phyloP scores from a whole-genome alignment of 2,888 invertebrate genomes.

The Acronicta aceris region DNA sequence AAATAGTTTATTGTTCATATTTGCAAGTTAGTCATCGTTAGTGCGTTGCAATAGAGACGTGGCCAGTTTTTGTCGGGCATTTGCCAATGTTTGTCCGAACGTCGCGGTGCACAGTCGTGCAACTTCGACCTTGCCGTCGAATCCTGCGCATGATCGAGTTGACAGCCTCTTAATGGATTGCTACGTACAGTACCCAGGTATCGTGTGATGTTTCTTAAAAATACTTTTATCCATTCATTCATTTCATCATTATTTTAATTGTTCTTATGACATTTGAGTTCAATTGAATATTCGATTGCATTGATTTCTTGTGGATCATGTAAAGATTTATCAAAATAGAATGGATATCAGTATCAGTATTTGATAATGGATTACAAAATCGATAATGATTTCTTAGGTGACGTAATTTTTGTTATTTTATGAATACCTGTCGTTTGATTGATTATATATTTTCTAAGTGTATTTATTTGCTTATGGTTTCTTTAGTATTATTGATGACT shows the following conservation, averaged over 20 bases:
- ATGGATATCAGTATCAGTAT: constrained; percentile 38
- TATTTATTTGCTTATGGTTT: constrained; percentile 29
- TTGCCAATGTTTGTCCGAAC: constrained; percentile 58
- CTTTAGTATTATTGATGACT: constrained; percentile 39
- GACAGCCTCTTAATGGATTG: constrained; percentile 81
- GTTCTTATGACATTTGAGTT: too few relatives aligned
- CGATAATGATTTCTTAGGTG: constrained; percentile 9
- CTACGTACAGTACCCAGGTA: constrained; percentile 77
- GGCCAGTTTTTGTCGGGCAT: constrained; percentile 46
- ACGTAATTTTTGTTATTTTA: constrained; percentile 16
- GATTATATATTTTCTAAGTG: neutral
- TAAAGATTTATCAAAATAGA: constrained; percentile 18
- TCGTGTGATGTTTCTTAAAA: constrained; percentile 48
- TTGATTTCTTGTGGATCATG: constrained; percentile 8
- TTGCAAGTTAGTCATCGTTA: constrained; percentile 61
- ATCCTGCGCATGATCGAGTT: constrained; percentile 78
- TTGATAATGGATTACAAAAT: constrained; percentile 34
- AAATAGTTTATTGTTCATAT: constrained; percentile 53
- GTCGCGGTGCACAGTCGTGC: constrained; percentile 69
- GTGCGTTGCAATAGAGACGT: constrained; percentile 65
- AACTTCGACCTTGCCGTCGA: constrained; percentile 81
- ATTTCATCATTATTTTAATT: constrained; percentile 9
- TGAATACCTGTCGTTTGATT: constrained; percentile 11
- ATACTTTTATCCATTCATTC: constrained; percentile 22
- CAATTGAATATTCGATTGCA: constrained; percentile 1